A percentile compares a stretch with the other conserved stretches of the same genome.
Conservation (phyloP, 2,888 invertebrate species). For the Phortica magna region DNA sequence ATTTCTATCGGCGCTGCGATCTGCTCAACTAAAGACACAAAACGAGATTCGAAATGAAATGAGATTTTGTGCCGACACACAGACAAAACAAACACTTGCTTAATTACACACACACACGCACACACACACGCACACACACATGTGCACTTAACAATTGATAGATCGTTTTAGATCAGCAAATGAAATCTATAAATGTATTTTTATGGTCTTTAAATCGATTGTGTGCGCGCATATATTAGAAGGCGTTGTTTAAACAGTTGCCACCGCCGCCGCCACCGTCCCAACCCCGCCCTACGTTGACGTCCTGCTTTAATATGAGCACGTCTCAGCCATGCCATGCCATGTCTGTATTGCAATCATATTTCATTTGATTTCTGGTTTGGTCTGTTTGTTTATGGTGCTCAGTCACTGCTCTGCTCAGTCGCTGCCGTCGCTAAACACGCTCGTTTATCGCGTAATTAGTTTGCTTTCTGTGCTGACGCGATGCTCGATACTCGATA, state of each 20-base stretch:
- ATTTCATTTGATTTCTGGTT: conserved; percentile 56
- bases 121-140: conserved; percentile 32
- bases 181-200: conserved; percentile 73
- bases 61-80: neutral
- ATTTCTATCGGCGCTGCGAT: conserved; percentile 60
- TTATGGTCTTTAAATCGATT: conserved; percentile 75
- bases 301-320: no score
- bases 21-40: conserved; percentile 69
- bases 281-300: neutral
- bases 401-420: neutral
- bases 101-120: conserved; percentile 40
- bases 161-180: conserved; percentile 63
- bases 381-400: conserved; percentile 30
- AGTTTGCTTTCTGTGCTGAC: conserved; percentile 53
- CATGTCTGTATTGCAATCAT: conserved; percentile 50
- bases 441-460: conserved; percentile 66
- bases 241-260: neutral
- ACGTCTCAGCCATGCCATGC: conserved; percentile 34
- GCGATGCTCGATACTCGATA: neutral
- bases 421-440: conserved; percentile 12
- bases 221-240: conserved; percentile 34
- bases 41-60: no score
- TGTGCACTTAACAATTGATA: conserved; percentile 5
- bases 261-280: neutral
- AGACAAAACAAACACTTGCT: conserved; percentile 6